Evolutionary conservation across 2,113 vertebrate genomes (phyloP), one percentile per base, ranked within the genome.

Genomic region (Oenanthe oenanthe): DNA sequence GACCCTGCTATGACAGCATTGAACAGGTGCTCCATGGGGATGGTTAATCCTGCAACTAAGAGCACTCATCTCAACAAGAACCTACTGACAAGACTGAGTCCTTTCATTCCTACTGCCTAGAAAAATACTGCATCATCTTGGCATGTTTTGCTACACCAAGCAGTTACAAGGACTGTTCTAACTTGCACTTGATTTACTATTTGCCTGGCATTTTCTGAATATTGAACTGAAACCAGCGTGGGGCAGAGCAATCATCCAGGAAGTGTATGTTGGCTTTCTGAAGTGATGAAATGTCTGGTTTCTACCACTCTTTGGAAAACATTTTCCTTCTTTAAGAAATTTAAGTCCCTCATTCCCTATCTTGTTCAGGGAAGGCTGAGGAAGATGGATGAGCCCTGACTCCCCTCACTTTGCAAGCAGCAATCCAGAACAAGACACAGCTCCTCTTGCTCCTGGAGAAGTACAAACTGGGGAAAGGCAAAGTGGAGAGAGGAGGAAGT

Each of bases 171-270:
- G 31, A 77, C 25, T 65, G 24, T 80, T 95, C 34, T 79, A 61
- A 71, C 68, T 72, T 31, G 53, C 38, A 61, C 32, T 7, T 63
- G 51, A 40, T 61, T 76, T 93, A 40, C 53, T 78, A 8, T 56
- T 92, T 89, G 66, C 47, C 38, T 75, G 28, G 25, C 31, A 68
- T 83, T 85, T 94, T 92, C 68, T 92, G 76, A 92, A 75, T 83
- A 62, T 24, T 42, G 79, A 90, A 86, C 65, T 63, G 94, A 95
- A 94, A 96, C 63, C 45, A 79, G 43, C 40, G 16, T 32, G 50
- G 54, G 77, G 61, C 72, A 84, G 51, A 80, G 63, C 38, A 86
- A 48, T 8, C 18, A 22, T 45, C 12, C 68, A 80, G 91, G 71
- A 88, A 83, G 67, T 7, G 14, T 13, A 26, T 17, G 58, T 24